Evolutionary conservation across 2,888 invertebrate species (phyloP).

Genomic region (Alloscopus bannaensis): DNA sequence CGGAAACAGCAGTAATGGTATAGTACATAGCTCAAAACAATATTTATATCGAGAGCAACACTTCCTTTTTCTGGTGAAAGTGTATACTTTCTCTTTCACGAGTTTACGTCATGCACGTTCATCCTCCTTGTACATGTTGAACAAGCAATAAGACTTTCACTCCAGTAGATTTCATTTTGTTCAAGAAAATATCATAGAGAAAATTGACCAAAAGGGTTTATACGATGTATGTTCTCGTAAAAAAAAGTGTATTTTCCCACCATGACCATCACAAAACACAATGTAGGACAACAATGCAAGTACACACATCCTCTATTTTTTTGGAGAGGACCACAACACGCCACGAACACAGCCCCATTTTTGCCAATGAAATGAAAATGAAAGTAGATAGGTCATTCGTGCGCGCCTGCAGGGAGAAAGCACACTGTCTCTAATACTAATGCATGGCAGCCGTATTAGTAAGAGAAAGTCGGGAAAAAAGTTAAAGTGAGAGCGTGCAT

Average conservation of each 20-base stretch:
- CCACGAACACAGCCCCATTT: slow-evolving; percentile 57
- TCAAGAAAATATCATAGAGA: too few species aligned
- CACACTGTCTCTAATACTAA: slow-evolving; percentile 26
- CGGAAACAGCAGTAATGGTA: neutral
- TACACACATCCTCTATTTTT: neutral
- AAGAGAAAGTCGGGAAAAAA: neutral
- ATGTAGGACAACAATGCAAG: too few species aligned
- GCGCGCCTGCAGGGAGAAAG: slow-evolving; percentile 26
- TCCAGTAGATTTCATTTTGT: neutral
- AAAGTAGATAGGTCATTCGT: slow-evolving; percentile 57
- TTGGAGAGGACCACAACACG: neutral
- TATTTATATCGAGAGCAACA: slow-evolving; percentile 21
- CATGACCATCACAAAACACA: too few species aligned
- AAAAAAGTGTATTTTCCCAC: slow-evolving; percentile 1
- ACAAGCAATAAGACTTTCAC: too few species aligned
- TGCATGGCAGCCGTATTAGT: slow-evolving; percentile 45
- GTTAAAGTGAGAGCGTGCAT: slow-evolving; percentile 28
- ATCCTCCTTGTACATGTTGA: neutral
- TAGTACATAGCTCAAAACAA: slow-evolving; percentile 2
- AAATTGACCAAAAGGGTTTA: too few species aligned
- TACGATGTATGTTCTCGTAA: slow-evolving; percentile 31
- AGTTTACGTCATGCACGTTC: neutral
- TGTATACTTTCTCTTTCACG: neutral
- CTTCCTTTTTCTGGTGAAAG: slow-evolving; percentile 13
- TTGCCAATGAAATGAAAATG: slow-evolving; percentile 54